These are phyloP conservation scores for Dioctria linearis DNA, from an alignment of 2,888 invertebrate genomes.

Conservation along the genomic window DNA sequence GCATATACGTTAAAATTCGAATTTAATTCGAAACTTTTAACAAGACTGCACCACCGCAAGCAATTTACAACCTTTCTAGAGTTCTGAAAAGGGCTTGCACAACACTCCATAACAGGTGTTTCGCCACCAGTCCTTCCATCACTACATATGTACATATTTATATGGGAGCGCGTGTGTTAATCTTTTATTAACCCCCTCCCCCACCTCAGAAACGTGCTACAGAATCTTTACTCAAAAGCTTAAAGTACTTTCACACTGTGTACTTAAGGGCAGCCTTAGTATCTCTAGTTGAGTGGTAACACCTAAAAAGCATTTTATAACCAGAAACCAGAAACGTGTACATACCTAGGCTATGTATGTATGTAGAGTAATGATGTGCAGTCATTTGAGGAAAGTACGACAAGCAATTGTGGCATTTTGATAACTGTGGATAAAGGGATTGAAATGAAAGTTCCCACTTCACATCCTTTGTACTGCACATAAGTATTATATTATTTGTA, in stretches of 20 bases:
- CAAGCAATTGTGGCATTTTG: conserved; percentile 9
- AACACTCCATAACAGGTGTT: conserved; percentile 39
- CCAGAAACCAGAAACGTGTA: too few species aligned
- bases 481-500: neutral
- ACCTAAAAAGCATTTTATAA: neutral
- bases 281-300: conserved; percentile 4
- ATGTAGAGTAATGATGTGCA: neutral
- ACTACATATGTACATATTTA: neutral
- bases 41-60: neutral
- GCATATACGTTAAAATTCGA: neutral
- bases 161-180: conserved; percentile 4
- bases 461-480: neutral
- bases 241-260: conserved; percentile 23
- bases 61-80: conserved; percentile 18
- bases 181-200: conserved; percentile 32
- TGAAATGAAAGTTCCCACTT: conserved; percentile 24
- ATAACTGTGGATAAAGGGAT: neutral
- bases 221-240: conserved; percentile 35
- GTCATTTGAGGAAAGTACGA: neutral
- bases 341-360: too few species aligned
- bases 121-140: conserved; percentile 21
- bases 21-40: conserved; percentile 14
- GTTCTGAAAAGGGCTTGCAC: conserved; percentile 24
- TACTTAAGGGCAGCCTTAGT: conserved; percentile 23
- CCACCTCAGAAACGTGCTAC: conserved; percentile 8